Evolutionary conservation across 64 coral and sea anemone genomes (phyloP), one percentile per base, ranked within the genome.

Genomic region (Cladopsammia gracilis): DNA sequence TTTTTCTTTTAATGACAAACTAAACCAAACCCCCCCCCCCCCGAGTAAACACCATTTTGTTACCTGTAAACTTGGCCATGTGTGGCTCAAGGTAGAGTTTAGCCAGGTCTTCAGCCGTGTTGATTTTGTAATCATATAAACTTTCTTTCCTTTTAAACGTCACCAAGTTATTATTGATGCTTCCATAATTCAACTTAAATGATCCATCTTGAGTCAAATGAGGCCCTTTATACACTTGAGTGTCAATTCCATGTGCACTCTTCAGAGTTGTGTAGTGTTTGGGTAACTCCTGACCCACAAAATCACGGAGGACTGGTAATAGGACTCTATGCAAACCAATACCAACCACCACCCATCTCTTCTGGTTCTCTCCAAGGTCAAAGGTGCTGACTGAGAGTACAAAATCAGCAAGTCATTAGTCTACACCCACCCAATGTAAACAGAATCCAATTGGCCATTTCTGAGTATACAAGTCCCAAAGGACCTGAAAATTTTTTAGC

Each of bases 101-200:
- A 62, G 66, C 90, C 53, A 92, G 57, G 25, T 92, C 79, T 48
- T 73, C 80, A 57, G 64, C 79, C 4, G 78, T 48, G 18, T 42
- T 65, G 2, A 92, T 68, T 34, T 84, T 52, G 24, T 85, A 92
- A 48, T 92, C 79, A 85, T 92, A 92, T 2, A 7, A 19, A 16
- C 10, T 14, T 16, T 45, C 53, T 24, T 66, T 96, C 46, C 45
- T 96, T 70, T 82, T 92, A 64, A 56, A 72, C 7, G 0, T 70
- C 22, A 6, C 57, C 52, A 15, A 86, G 72, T 92, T 96, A 64
- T 92, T 92, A 75, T 96, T 92, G 34, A 96, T 96, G 60, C 83
- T 96, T 34, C 68, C 89, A 59, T 96, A 96, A 44, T 92, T 92
- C 25, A 92, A 75, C 48, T 71, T 25, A 56, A 67, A 84, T 10